These are phyloP conservation scores for Prolemur simus DNA, from an alignment of 2,113 vertebrate species.

Conservation along the genomic window DNA sequence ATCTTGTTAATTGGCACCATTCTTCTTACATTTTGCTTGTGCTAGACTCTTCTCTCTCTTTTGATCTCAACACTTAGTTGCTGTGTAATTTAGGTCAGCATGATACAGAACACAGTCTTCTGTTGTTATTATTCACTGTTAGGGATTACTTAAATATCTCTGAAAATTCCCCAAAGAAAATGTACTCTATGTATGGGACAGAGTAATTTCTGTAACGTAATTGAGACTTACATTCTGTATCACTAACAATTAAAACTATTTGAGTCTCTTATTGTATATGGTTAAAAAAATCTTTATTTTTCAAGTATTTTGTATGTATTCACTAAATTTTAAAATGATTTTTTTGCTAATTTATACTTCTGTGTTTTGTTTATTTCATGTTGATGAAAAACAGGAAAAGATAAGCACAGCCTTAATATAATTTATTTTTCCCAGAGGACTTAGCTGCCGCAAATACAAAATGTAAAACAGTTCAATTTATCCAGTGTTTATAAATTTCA, in stretches of 20 bases:
- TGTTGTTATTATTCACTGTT: not conserved
- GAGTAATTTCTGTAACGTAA: not conserved
- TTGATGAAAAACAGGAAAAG: not conserved
- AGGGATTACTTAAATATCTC: not conserved
- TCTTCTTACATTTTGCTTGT: not conserved
- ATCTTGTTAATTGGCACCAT: not conserved
- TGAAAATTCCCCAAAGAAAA: not conserved
- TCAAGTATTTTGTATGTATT: not conserved
- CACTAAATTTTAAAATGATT: not conserved
- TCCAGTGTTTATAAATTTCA: not conserved
- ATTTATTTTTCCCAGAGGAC: not conserved
- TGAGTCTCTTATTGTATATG: not conserved
- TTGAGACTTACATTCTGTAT: not conserved
- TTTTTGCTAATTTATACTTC: not conserved
- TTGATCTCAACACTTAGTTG: not conserved
- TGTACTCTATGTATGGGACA: not conserved
- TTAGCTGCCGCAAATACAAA: not conserved
- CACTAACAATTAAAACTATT: not conserved
- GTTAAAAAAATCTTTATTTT: not conserved
- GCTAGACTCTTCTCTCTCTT: not conserved
- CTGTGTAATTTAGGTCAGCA: not conserved
- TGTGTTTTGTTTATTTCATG: not conserved
- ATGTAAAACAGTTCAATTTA: not conserved
- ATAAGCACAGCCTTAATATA: not conserved
- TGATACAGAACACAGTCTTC: not conserved